phyloP scores from a whole-genome alignment of 2,888 invertebrate genomes.

The Steinernema hermaphroditum region DNA sequence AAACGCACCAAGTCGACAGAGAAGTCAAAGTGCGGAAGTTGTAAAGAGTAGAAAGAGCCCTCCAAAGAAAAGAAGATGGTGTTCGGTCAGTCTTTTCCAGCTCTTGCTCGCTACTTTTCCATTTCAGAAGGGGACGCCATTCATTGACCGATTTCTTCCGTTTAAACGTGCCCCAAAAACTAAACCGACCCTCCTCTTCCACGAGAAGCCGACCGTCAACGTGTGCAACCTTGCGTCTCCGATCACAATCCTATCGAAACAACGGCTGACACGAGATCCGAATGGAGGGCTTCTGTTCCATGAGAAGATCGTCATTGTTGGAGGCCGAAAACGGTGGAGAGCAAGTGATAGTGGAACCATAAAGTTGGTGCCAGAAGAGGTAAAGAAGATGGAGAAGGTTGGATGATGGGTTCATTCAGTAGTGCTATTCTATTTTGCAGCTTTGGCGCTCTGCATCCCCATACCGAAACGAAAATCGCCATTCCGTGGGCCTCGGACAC shows the following conservation, averaged over 20 bases:
- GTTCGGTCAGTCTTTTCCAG: no score
- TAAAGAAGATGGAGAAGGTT: neutral
- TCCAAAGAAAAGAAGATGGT: no score
- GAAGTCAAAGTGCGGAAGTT: no score
- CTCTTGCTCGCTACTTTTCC: no score
- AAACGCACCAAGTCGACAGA: no score
- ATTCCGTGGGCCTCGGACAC: neutral
- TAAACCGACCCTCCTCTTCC: neutral
- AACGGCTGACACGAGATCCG: neutral
- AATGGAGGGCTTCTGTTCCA: neutral
- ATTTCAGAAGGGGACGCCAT: no score
- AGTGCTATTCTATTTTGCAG: no score
- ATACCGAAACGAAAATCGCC: neutral
- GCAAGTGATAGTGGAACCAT: neutral
- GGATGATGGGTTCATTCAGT: neutral
- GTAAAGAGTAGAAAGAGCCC: no score
- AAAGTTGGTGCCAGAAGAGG: neutral
- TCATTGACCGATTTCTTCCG: no score
- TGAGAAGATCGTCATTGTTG: neutral
- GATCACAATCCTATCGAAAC: neutral
- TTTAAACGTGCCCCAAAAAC: neutral
- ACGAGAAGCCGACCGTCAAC: neutral
- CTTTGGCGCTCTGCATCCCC: neutral
- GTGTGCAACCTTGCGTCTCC: neutral
- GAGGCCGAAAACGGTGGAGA: neutral